These are phyloP conservation scores for Malacoraja senta DNA, from an alignment of 2,797 vertebrate genomes.

Conservation along the genomic window DNA sequence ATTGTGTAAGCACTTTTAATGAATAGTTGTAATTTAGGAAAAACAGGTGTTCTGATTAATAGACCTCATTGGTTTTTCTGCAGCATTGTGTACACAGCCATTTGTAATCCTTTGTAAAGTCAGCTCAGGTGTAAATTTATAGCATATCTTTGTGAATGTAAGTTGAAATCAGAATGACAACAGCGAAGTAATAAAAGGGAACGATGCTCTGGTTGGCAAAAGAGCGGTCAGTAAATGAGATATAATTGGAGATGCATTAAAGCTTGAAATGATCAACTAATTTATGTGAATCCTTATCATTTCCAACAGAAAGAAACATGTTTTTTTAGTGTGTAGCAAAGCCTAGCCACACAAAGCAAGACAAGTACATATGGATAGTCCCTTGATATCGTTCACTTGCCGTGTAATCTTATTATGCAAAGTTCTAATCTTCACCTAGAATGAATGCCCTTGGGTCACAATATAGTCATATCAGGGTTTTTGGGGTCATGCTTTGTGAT, in stretches of 20 bases:
- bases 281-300: constrained; percentile 81
- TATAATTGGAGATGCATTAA: constrained; percentile 79
- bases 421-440: constrained; percentile 98
- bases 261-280: constrained; percentile 81
- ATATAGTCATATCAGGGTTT: constrained; percentile 89
- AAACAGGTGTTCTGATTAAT: constrained; percentile 59
- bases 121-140: constrained; percentile 79
- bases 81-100: constrained; percentile 73
- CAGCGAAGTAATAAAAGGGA: constrained; percentile 60
- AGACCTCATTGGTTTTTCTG: constrained; percentile 65
- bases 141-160: constrained; percentile 58
- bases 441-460: constrained; percentile 83
- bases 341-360: constrained; percentile 88
- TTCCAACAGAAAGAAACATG: constrained; percentile 66
- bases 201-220: constrained; percentile 63
- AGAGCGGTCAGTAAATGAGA: constrained; percentile 74
- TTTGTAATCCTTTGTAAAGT: constrained; percentile 87
- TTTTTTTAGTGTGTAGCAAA: constrained; percentile 76
- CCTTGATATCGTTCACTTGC: constrained; percentile 99
- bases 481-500: constrained; percentile 85
- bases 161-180: constrained; percentile 59
- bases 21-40: constrained; percentile 37
- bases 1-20: constrained; percentile 19
- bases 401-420: constrained; percentile 99
- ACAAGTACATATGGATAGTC: constrained; percentile 95